Evolutionary conservation across 2,797 vertebrate species (phyloP).

Genomic region (Pipistrellus kuhlii): DNA sequence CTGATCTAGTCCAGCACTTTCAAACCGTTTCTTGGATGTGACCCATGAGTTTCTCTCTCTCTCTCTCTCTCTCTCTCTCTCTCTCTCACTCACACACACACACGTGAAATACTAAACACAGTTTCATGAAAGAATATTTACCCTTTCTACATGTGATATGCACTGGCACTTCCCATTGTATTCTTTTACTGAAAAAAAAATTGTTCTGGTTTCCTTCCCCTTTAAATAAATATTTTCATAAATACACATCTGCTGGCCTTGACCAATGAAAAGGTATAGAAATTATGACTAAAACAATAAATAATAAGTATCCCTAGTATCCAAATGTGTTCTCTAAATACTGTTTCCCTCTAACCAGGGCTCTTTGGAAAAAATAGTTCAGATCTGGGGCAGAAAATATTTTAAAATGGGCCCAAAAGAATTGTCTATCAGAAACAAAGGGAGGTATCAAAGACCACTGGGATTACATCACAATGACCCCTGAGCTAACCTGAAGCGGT

Average conservation of each 20-base stretch:
- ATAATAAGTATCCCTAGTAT: background rate
- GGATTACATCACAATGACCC: background rate
- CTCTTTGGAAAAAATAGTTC: conserved; percentile 13
- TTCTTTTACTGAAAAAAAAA: background rate
- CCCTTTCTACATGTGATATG: background rate
- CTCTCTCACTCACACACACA: background rate
- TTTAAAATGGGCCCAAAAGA: background rate
- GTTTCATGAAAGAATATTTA: conserved; percentile 24
- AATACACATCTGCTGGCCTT: background rate
- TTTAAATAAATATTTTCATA: conserved; percentile 39
- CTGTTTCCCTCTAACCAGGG: background rate
- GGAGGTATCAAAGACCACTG: background rate
- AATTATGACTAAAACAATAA: background rate
- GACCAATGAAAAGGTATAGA: background rate
- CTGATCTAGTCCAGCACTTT: background rate
- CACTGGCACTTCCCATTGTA: background rate
- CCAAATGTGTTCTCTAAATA: background rate
- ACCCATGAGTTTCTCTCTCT: background rate
- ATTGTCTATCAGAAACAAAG: background rate
- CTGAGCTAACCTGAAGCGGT: background rate
- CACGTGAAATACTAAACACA: background rate
- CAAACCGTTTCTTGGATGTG: conserved; percentile 4
- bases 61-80: background rate
- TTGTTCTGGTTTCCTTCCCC: background rate
- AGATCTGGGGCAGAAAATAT: background rate